Evolutionary conservation across 1,140 invertebrate species (phyloP).

Genomic region (Galendromus occidentalis): DNA sequence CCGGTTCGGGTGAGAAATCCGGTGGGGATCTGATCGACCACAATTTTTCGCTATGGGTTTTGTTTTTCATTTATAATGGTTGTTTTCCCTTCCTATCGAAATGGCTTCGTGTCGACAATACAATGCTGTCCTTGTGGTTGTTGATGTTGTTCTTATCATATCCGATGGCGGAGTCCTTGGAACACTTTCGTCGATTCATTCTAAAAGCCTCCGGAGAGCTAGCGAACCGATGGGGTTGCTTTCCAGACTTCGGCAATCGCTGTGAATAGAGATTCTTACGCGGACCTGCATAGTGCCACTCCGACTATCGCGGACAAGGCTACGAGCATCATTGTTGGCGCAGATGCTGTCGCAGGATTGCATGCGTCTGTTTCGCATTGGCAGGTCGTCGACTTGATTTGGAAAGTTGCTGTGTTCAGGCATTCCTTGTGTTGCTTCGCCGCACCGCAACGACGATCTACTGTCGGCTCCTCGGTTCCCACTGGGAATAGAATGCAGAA

Average conservation of each 20-base stretch:
- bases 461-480: background rate
- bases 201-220: no score
- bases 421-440: background rate
- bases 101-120: no score
- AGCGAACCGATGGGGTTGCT: no score
- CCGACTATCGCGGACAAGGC: background rate
- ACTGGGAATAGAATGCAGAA: background rate
- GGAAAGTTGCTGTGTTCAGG: conserved; percentile 2
- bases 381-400: conserved; percentile 7
- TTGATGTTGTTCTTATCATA: background rate
- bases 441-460: background rate
- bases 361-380: conserved; percentile 5
- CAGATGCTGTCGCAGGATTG: background rate
- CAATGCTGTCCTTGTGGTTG: background rate
- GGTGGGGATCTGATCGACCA: no score
- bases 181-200: background rate
- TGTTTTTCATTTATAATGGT: no score
- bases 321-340: background rate
- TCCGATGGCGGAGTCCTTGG: background rate
- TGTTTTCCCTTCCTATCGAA: no score
- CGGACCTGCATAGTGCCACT: background rate
- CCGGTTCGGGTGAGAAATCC: no score
- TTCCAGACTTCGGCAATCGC: no score
- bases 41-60: no score
- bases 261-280: no score